Percentiles rank a stretch among this genome's conserved stretches.
These are phyloP conservation scores for Lophochroa leadbeateri DNA, from an alignment of 2,113 vertebrate genomes.

Conservation along the genomic window DNA sequence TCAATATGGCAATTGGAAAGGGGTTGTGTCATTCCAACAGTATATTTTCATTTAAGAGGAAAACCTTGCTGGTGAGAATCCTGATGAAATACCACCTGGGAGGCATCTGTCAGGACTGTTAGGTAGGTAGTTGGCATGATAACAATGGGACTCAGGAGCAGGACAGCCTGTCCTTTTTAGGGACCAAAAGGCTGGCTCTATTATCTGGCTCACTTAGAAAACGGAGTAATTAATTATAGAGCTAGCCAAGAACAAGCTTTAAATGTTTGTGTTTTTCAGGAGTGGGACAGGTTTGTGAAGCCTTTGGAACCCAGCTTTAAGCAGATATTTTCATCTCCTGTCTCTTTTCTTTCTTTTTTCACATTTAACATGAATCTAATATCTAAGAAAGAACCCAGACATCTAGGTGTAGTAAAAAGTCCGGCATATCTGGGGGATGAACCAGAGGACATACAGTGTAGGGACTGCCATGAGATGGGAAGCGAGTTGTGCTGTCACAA, in stretches of 20 bases:
- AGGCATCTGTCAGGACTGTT: background rate
- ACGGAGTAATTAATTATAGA: background rate
- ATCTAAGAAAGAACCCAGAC: background rate
- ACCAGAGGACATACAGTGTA: fast-evolving
- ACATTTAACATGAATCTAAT: background rate
- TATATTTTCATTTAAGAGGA: background rate
- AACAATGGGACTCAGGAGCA: background rate
- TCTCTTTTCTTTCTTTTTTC: background rate
- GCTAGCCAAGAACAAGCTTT: background rate
- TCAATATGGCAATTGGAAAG: background rate
- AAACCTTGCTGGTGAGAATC: background rate
- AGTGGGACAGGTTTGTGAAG: background rate
- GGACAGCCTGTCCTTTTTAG: background rate
- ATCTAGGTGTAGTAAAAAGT: background rate
- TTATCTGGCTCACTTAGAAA: background rate
- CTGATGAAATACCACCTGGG: background rate
- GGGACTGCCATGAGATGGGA: background rate
- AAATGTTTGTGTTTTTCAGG: background rate
- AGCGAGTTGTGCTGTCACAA: background rate
- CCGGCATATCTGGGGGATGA: background rate
- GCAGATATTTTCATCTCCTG: background rate
- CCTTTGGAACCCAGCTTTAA: background rate
- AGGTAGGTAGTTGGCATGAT: background rate
- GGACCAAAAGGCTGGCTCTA: background rate
- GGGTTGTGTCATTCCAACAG: background rate